Percentiles rank a stretch among this genome's conserved stretches.
Evolutionary conservation across 2,888 invertebrate species (phyloP).

Genomic region (Xanthia togata): DNA sequence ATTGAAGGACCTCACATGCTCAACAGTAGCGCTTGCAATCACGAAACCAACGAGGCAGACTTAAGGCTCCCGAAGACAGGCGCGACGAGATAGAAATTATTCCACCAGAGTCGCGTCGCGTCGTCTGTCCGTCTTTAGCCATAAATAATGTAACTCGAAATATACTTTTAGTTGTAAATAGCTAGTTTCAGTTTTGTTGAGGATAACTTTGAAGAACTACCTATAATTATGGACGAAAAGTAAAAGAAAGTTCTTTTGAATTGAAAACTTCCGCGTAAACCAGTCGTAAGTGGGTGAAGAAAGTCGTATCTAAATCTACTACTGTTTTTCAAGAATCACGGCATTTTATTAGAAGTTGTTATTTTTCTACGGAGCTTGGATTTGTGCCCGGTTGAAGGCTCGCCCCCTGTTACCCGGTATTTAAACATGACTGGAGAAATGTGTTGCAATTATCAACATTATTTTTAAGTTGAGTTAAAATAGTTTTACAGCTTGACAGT

Average conservation of each 20-base stretch:
- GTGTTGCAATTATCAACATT: too few relatives aligned
- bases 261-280: slow-evolving; percentile 5
- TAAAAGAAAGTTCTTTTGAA: neutral
- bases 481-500: neutral
- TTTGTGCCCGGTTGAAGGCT: too few relatives aligned
- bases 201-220: neutral
- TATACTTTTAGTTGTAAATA: neutral
- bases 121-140: too few relatives aligned
- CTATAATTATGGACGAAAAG: neutral
- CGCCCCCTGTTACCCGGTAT: too few relatives aligned
- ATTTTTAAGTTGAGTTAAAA: too few relatives aligned
- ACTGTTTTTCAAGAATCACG: neutral
- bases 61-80: too few relatives aligned
- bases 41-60: neutral
- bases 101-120: too few relatives aligned
- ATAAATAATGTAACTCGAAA: neutral
- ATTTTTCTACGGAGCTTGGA: too few relatives aligned
- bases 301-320: neutral
- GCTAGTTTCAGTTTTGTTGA: neutral
- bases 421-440: too few relatives aligned
- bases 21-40: too few relatives aligned
- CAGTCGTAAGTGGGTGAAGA: neutral
- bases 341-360: neutral
- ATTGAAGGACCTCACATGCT: too few relatives aligned
- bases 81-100: too few relatives aligned